Conservation (phyloP, 2,797 vertebrate species). For the Microhierax caerulescens region DNA sequence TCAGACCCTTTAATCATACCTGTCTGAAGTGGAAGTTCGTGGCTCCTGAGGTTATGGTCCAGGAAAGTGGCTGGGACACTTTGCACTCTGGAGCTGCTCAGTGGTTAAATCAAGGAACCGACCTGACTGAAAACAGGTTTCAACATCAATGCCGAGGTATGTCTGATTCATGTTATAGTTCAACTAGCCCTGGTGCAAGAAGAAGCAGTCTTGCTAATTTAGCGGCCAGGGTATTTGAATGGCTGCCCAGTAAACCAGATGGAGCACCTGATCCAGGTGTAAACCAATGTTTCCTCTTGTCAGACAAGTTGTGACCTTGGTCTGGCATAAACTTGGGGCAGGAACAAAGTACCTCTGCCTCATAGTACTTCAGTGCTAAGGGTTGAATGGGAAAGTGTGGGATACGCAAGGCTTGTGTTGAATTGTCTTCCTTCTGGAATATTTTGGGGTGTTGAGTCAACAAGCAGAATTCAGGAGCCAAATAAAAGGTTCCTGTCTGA, state of each 20-base stretch:
- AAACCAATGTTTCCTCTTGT: background rate
- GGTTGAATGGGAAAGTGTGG: background rate
- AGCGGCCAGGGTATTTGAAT: background rate
- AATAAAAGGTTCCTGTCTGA: background rate
- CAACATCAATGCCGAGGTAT: background rate
- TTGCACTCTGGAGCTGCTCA: background rate
- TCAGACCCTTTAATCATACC: background rate
- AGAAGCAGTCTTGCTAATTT: background rate
- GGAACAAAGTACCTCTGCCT: background rate
- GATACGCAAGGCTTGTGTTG: accelerated
- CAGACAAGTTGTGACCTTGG: background rate
- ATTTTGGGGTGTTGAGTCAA: background rate
- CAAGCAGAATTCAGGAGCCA: background rate
- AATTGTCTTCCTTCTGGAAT: background rate
- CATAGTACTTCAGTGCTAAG: accelerated
- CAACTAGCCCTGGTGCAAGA: background rate
- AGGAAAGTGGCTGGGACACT: background rate
- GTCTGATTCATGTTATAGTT: background rate
- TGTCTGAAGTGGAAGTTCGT: background rate
- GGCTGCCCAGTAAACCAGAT: background rate
- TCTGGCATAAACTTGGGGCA: background rate
- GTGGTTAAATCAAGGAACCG: background rate
- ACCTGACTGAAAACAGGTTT: background rate
- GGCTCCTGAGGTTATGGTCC: background rate
- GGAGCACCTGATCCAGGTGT: background rate